These are phyloP conservation scores for Acleris literana DNA, from an alignment of 2,888 invertebrate genomes.

Conservation along the genomic window DNA sequence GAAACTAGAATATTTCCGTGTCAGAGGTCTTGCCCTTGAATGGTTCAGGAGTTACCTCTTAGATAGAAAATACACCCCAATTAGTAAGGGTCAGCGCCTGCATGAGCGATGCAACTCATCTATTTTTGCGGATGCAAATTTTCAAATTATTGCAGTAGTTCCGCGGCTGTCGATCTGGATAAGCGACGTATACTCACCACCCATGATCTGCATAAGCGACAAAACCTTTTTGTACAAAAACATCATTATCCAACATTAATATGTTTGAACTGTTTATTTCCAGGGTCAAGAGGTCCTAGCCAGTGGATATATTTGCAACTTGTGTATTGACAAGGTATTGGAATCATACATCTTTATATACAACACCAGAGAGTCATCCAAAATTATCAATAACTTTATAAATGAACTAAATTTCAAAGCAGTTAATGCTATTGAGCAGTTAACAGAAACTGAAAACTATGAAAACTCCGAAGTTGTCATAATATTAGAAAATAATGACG, in stretches of 20 bases:
- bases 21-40: no score
- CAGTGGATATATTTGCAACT: constrained; percentile 50
- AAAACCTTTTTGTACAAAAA: neutral
- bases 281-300: constrained; percentile 54
- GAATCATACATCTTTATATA: constrained; percentile 58
- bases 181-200: no score
- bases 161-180: no score
- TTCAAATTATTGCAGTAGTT: no score
- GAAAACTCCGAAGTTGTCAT: constrained; percentile 56
- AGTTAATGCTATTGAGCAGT: constrained; percentile 48
- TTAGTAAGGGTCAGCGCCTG: no score
- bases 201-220: no score
- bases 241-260: neutral
- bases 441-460: constrained; percentile 41
- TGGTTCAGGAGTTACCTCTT: no score
- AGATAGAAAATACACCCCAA: no score
- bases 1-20: no score
- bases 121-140: no score
- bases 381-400: constrained; percentile 52
- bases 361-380: constrained; percentile 53
- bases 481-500: constrained; percentile 53
- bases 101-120: no score
- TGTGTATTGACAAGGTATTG: constrained; percentile 55
- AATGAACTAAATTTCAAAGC: constrained; percentile 56
- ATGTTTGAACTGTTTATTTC: neutral